Evolutionary conservation across 2,113 vertebrate species (phyloP).

Genomic region (Nanorana parkeri): DNA sequence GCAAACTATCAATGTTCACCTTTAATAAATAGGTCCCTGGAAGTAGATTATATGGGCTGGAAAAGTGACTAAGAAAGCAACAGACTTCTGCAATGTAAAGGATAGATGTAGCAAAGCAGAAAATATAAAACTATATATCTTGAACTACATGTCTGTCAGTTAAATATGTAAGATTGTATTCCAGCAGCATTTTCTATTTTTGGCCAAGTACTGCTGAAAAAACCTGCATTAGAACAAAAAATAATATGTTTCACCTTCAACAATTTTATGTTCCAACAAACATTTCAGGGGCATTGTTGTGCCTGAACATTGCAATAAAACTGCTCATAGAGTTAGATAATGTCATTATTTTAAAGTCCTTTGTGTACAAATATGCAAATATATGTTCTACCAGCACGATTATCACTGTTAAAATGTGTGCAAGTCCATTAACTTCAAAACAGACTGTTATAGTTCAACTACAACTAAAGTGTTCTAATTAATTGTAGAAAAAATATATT

Average conservation of each 20-base stretch:
- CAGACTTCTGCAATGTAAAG: too few relatives aligned
- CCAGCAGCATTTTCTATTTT: not conserved
- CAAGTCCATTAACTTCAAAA: not conserved
- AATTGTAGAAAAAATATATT: too few relatives aligned
- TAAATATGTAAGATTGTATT: not conserved
- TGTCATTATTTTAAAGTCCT: not conserved
- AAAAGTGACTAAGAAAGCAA: too few relatives aligned
- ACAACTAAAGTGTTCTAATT: not conserved
- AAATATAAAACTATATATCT: not conserved
- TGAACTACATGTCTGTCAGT: not conserved
- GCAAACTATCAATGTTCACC: not conserved
- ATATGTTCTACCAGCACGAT: not conserved
- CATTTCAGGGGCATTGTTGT: not conserved
- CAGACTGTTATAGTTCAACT: conserved; percentile 2
- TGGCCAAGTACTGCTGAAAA: not conserved
- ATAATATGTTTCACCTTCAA: not conserved
- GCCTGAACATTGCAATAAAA: not conserved
- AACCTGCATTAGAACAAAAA: not conserved
- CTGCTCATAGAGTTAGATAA: not conserved
- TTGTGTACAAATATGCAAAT: not conserved
- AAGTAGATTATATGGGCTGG: too few relatives aligned
- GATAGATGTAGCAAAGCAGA: too few relatives aligned
- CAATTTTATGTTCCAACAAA: not conserved
- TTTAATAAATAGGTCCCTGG: too few relatives aligned
- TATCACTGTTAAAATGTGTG: not conserved